Evolutionary conservation across 2,113 vertebrate genomes (phyloP).

Genomic region (Sus scrofa): DNA sequence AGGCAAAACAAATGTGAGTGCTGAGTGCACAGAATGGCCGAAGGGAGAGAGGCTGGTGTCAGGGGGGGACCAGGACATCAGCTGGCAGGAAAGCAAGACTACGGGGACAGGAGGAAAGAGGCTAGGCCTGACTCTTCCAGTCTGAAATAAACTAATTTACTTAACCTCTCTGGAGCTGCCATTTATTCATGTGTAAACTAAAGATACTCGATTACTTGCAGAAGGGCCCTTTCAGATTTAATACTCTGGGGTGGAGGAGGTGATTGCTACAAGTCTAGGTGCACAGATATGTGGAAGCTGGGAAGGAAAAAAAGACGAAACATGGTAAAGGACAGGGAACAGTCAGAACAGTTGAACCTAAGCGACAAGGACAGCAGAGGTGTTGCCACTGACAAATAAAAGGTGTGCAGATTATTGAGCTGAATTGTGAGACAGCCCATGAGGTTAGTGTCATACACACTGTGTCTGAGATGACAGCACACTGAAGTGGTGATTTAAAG

Average conservation of each 20-base stretch:
- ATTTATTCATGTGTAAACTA: not conserved
- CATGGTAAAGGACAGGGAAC: not conserved
- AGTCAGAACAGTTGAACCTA: not conserved
- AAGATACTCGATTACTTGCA: not conserved
- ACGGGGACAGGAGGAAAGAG: not conserved
- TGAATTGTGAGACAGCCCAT: fast-evolving
- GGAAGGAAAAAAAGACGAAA: not conserved
- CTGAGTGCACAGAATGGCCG: not conserved
- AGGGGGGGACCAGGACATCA: not conserved
- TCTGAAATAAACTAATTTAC: not conserved
- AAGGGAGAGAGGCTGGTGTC: too few species aligned
- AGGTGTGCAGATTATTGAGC: not conserved
- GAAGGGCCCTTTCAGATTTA: not conserved
- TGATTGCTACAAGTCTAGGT: not conserved
- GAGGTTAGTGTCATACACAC: fast-evolving
- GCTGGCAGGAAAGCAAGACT: not conserved
- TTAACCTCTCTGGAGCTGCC: not conserved
- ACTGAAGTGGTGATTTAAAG: not conserved
- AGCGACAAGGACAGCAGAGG: not conserved
- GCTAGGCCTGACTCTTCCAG: not conserved
- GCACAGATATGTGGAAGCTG: not conserved
- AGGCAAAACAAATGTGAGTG: not conserved
- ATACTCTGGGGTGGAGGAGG: not conserved
- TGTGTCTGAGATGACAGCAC: not conserved
- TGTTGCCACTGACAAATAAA: not conserved